Evolutionary conservation across 1,140 invertebrate species (phyloP), one percentile per base, ranked within the genome.

Genomic region (Micrasema minimum): DNA sequence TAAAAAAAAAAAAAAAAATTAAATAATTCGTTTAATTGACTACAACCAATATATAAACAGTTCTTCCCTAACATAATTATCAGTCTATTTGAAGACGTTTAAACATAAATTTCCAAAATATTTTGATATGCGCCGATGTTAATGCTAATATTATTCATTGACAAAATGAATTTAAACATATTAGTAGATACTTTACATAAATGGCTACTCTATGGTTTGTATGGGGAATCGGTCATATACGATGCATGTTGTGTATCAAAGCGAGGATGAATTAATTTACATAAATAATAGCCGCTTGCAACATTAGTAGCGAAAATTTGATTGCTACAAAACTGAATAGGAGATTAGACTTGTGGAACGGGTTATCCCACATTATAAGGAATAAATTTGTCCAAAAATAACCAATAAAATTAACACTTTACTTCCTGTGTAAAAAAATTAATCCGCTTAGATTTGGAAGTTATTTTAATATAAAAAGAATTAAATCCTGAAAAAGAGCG

Each of bases 131-230:
- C 22, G 22, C 35, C 55, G 20, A 12, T 23, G 14, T 43, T 59
- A 59, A 59, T 59, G 37, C 9, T 59, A 41, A 59, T 59, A 20
- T 59, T 59, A 59, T 59, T 59, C 55, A 59, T 59, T 41, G 55
- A 59, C 37, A 59, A 59, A 59, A 59, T 59, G 14, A 59, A 22
- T 59, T 59, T 59, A 41, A 38, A 35, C 37, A 20, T 59, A 59
- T 22, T 18, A 38, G 38, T 59, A 41, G 55, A 9, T 14, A 41
- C 35, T 20, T 41, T 7, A 31, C 7, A 7, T 41, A 18, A 59
- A 59, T 41, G 37, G 50, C 35, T 41, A 11, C 55, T 35, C 9
- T 11, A 59, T 59, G 37, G 55, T 59, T 59, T 59, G n/a, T n/a
- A 59, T 59, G 31, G 16, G 11, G 55, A 59, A 41, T 41, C 14